Conservation (phyloP, 2,797 vertebrate genomes). For the Fistularia tabacaria region DNA sequence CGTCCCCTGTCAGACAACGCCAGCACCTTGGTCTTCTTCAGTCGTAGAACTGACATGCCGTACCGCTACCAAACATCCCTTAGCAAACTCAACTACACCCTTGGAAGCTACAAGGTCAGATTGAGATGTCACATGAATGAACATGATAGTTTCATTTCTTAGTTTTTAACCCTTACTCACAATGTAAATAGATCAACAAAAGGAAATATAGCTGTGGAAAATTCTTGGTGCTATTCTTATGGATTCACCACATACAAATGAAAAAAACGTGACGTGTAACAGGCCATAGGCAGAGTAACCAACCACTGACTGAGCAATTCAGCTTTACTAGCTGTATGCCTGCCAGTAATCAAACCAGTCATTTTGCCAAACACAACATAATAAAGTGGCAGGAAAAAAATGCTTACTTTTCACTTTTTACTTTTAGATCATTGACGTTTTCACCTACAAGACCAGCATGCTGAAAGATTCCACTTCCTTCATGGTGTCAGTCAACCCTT, state of each 20-base stretch:
- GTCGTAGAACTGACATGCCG: conserved; percentile 85
- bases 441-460: conserved; percentile 49
- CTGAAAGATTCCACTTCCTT: conserved; percentile 77
- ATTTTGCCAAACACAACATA: too few relatives aligned
- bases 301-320: too few relatives aligned
- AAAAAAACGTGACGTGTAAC: too few relatives aligned
- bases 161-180: neutral
- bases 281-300: too few relatives aligned
- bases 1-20: conserved; percentile 74
- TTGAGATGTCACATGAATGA: neutral
- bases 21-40: conserved; percentile 87
- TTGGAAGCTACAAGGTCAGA: conserved; percentile 67
- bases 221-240: too few relatives aligned
- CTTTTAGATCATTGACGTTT: conserved; percentile 80
- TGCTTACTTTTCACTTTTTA: neutral
- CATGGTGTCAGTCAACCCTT: conserved; percentile 84
- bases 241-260: too few relatives aligned
- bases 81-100: conserved; percentile 72
- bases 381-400: too few relatives aligned
- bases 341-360: too few relatives aligned
- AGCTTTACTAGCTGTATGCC: too few relatives aligned
- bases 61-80: conserved; percentile 82
- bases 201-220: too few relatives aligned
- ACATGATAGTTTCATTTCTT: neutral
- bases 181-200: too few relatives aligned